Evolutionary conservation across 1,140 invertebrate species (phyloP).

Genomic region (Helicoverpa zea): DNA sequence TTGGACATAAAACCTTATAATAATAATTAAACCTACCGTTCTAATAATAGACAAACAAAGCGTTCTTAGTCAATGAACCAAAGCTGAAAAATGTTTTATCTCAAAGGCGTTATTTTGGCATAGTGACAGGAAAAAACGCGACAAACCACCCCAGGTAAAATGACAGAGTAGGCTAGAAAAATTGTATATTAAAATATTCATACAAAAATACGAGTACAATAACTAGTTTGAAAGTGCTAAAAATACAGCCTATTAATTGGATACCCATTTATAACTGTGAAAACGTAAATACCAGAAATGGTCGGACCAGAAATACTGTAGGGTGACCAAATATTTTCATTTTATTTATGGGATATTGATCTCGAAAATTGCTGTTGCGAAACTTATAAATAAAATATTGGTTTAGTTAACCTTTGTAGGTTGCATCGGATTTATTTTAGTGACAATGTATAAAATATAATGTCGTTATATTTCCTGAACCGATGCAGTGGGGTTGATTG

Average conservation of each 20-base stretch:
- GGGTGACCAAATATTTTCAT: constrained; percentile 28
- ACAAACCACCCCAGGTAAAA: not conserved
- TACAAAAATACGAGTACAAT: constrained; percentile 25
- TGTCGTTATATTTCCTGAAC: not conserved
- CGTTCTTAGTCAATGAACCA: not conserved
- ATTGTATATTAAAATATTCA: constrained; percentile 40
- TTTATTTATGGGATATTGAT: constrained; percentile 32
- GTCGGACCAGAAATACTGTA: not conserved
- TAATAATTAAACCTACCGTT: too few species aligned
- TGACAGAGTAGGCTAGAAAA: constrained; percentile 15
- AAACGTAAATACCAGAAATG: constrained; percentile 35
- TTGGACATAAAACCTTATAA: not conserved
- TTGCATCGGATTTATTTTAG: not conserved
- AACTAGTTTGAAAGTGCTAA: not conserved
- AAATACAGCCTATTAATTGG: constrained; percentile 11
- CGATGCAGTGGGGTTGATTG: not conserved
- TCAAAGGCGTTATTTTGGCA: constrained; percentile 1
- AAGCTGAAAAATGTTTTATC: constrained; percentile 10
- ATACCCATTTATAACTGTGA: constrained; percentile 27
- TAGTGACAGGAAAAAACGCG: not conserved
- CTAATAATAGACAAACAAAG: not conserved
- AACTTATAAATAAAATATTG: constrained; percentile 7
- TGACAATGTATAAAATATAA: not conserved
- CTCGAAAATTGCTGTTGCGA: constrained; percentile 17
- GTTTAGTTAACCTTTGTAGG: constrained; percentile 2